These are phyloP conservation scores for Laticauda laticaudata DNA, from an alignment of 2,113 vertebrate species.

Conservation along the genomic window DNA sequence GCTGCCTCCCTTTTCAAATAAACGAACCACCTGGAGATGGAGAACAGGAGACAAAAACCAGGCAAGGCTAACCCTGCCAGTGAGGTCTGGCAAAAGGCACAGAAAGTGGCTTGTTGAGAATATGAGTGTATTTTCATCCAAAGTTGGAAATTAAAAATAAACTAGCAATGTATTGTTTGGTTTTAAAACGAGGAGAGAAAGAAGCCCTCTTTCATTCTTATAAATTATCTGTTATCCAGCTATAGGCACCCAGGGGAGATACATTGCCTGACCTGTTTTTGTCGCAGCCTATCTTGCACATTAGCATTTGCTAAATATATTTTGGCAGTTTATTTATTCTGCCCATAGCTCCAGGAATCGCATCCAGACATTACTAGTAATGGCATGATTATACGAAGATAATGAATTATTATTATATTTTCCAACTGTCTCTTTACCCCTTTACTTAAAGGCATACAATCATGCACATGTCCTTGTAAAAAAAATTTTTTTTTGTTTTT, in stretches of 20 bases:
- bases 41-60: neutral
- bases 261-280: neutral
- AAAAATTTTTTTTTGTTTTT: neutral
- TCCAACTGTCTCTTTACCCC: neutral
- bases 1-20: constrained; percentile 11
- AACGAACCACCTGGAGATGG: neutral
- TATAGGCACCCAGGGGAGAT: neutral
- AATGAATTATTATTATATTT: neutral
- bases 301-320: constrained; percentile 20
- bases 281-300: neutral
- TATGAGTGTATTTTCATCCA: neutral
- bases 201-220: neutral
- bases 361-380: neutral
- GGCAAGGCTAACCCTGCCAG: neutral
- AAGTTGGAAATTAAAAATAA: neutral
- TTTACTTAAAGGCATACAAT: neutral
- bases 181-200: neutral
- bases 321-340: neutral
- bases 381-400: neutral
- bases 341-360: neutral
- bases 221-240: neutral
- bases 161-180: neutral
- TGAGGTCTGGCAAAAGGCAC: neutral
- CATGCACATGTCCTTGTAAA: neutral
- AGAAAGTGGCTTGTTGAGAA: neutral